Conservation (phyloP, 2,888 invertebrate species). For the Schrankia costaestrigalis region DNA sequence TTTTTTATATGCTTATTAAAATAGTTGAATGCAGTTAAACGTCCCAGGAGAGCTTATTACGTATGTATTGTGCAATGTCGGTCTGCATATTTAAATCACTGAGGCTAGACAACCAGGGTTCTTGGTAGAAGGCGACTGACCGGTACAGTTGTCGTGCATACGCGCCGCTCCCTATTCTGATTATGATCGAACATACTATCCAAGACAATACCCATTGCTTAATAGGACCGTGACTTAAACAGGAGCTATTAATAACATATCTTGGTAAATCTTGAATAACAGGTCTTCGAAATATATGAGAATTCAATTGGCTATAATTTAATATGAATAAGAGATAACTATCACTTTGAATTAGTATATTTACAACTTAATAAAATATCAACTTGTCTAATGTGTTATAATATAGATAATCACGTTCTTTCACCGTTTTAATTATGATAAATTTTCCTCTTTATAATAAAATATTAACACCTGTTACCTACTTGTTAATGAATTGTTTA, state of each 20-base stretch:
- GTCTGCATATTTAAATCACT: constrained; percentile 49
- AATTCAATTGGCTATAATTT: constrained; percentile 17
- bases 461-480: too few species aligned
- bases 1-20: constrained; percentile 47
- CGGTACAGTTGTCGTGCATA: constrained; percentile 30
- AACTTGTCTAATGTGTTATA: too few species aligned
- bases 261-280: constrained; percentile 37
- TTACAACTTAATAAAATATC: constrained; percentile 1
- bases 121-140: constrained; percentile 26
- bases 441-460: too few species aligned
- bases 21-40: constrained; percentile 42
- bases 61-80: constrained; percentile 55
- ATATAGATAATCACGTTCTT: too few species aligned
- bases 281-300: constrained; percentile 18
- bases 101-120: constrained; percentile 45
- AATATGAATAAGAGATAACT: too few species aligned
- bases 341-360: constrained; percentile 2
- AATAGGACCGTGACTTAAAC: constrained; percentile 39
- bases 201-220: constrained; percentile 53
- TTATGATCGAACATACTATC: constrained; percentile 45
- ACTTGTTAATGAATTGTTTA: constrained; percentile 37
- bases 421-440: too few species aligned
- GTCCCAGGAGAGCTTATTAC: constrained; percentile 40
- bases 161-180: constrained; percentile 40
- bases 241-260: constrained; percentile 30